phyloP scores from a whole-genome alignment of 2,888 invertebrate species.

The Dermolepida albohirtum region DNA sequence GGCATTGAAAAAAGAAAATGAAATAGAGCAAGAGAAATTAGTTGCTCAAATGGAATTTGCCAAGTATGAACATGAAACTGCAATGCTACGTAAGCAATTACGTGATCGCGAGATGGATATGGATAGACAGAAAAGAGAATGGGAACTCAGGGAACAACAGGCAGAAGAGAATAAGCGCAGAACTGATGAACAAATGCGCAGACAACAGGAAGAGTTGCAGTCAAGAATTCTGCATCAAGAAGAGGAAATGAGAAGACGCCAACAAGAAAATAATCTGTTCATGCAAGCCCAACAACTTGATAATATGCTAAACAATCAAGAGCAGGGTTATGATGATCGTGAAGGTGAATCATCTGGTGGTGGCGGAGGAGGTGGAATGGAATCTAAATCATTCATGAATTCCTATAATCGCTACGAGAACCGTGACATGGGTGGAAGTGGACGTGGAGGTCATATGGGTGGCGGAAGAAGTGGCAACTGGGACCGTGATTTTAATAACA shows the following conservation, averaged over 20 bases:
- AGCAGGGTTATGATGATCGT: constrained; percentile 65
- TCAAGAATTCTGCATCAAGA: constrained; percentile 83
- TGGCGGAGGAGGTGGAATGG: constrained; percentile 10
- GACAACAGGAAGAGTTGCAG: constrained; percentile 83
- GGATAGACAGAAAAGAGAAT: constrained; percentile 75
- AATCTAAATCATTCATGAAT: constrained; percentile 32
- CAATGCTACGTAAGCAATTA: constrained; percentile 90
- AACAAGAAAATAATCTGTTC: constrained; percentile 88
- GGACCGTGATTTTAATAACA: constrained; percentile 42
- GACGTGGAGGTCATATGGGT: constrained; percentile 37
- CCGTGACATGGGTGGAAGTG: constrained; percentile 33
- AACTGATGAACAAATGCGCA: constrained; percentile 70
- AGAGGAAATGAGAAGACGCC: constrained; percentile 85
- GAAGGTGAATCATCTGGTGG: constrained; percentile 13
- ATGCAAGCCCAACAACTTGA: constrained; percentile 76
- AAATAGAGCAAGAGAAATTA: constrained; percentile 90
- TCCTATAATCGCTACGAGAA: constrained; percentile 31
- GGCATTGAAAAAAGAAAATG: constrained; percentile 88
- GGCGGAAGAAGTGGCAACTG: constrained; percentile 36
- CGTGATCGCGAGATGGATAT: constrained; percentile 88
- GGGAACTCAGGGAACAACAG: constrained; percentile 60
- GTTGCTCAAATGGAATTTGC: constrained; percentile 98
- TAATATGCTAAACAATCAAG: constrained; percentile 77
- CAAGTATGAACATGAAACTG: constrained; percentile 96
- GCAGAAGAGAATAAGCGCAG: constrained; percentile 42